Evolutionary conservation across 2,113 vertebrate genomes (phyloP).

Genomic region (Ia io): DNA sequence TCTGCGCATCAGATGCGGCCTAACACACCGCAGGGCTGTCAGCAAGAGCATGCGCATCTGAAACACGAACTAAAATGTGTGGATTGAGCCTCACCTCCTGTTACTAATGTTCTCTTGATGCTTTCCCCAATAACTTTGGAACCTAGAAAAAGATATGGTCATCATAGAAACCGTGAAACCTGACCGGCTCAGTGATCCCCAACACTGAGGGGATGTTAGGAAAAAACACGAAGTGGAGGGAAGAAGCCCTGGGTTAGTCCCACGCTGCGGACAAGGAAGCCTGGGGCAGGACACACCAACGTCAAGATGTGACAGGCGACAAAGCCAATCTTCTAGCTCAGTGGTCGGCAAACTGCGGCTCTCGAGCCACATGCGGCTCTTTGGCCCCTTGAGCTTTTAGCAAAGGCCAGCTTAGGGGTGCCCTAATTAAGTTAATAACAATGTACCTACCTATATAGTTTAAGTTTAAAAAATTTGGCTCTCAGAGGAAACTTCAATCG

Average conservation of each 20-base stretch:
- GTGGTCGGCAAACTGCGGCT: too few relatives aligned
- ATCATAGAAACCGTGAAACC: not conserved
- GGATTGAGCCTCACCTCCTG: not conserved
- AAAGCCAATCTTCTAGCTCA: not conserved
- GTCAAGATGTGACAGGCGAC: not conserved
- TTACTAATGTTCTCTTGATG: not conserved
- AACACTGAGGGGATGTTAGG: not conserved
- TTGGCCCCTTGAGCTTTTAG: too few relatives aligned
- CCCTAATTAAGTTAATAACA: too few relatives aligned
- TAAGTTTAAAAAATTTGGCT: too few relatives aligned
- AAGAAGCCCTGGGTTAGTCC: accelerated
- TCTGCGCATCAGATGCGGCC: not conserved
- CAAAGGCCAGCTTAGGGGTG: too few relatives aligned
- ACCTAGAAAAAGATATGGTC: not conserved
- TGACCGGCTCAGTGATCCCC: not conserved
- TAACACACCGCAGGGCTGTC: not conserved
- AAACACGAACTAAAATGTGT: not conserved
- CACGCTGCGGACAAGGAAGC: not conserved
- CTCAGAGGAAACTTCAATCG: too few relatives aligned
- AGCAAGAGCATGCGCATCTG: not conserved
- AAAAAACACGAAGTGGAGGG: not conserved
- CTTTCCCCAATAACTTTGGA: not conserved
- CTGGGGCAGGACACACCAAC: not conserved
- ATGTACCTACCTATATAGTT: too few relatives aligned
- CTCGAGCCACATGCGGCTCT: too few relatives aligned